Evolutionary conservation across 2,113 vertebrate genomes (phyloP).

Genomic region (Rhizomys pruinosus): DNA sequence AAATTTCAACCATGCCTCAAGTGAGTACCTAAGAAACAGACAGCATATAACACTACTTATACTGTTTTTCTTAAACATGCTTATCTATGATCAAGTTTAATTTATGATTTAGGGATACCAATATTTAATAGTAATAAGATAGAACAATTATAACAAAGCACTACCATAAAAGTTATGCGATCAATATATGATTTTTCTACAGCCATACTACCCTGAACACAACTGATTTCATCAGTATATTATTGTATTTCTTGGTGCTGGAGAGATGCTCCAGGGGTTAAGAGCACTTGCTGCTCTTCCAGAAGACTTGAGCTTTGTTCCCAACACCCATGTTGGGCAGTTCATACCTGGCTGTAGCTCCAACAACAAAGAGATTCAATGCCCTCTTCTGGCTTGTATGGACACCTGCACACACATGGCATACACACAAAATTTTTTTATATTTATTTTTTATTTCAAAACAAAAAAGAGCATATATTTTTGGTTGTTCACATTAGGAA

Average conservation of each 20-base stretch:
- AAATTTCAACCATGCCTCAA: not conserved
- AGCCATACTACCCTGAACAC: no score
- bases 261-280: not conserved
- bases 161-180: not conserved
- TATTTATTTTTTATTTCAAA: no score
- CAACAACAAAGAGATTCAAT: not conserved
- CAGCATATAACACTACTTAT: not conserved
- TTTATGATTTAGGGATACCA: not conserved
- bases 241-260: no score
- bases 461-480: no score
- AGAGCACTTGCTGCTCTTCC: not conserved
- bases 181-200: no score
- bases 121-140: not conserved
- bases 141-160: not conserved
- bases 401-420: not conserved
- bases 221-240: no score
- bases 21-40: not conserved
- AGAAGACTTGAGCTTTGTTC: not conserved
- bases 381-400: not conserved
- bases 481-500: no score
- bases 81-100: not conserved
- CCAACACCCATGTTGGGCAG: not conserved
- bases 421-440: no score
- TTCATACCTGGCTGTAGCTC: not conserved
- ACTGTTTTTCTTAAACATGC: not conserved